Conservation (phyloP, 2,888 invertebrate species). For the Drosophila villosipedis region DNA sequence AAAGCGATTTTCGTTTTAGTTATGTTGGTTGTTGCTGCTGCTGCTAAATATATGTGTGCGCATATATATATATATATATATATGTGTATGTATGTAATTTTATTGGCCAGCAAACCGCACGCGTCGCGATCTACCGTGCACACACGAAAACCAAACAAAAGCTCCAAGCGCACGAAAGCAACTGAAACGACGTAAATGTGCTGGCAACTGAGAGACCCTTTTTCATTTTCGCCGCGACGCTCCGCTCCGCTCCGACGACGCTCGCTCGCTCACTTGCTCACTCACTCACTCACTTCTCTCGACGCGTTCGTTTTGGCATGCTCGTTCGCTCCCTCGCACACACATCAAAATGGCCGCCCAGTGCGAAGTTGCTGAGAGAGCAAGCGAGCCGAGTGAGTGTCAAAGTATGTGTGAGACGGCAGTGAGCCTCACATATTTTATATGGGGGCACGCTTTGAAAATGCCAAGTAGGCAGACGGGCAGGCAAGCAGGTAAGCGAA, state of each 20-base stretch:
- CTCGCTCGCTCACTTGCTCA: constrained; percentile 28
- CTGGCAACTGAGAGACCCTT: constrained; percentile 70
- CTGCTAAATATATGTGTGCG: constrained; percentile 25
- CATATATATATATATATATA: not conserved
- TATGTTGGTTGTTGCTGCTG: constrained; percentile 37
- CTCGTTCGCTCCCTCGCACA: constrained; percentile 47
- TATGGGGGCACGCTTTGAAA: constrained; percentile 75
- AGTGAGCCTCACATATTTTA: constrained; percentile 59
- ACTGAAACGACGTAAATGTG: constrained; percentile 80
- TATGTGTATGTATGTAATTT: constrained; percentile 36
- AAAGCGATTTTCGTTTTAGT: constrained; percentile 59
- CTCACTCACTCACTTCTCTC: constrained; percentile 21
- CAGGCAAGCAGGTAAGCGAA: constrained; percentile 44
- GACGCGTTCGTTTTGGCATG: constrained; percentile 53
- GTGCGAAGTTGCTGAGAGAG: constrained; percentile 63
- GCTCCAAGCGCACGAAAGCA: constrained; percentile 83
- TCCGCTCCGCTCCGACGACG: constrained; percentile 45
- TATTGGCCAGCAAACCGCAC: constrained; percentile 73
- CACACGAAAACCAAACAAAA: constrained; percentile 82
- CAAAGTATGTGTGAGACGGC: constrained; percentile 28
- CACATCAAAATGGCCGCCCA: constrained; percentile 65
- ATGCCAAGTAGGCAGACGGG: constrained; percentile 65
- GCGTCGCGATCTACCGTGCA: constrained; percentile 78
- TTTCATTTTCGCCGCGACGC: constrained; percentile 58
- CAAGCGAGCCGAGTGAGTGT: constrained; percentile 11